Evolutionary conservation across 2,888 invertebrate genomes (phyloP), one percentile per base, ranked within the genome.

Genomic region (Protophormia terraenovae): DNA sequence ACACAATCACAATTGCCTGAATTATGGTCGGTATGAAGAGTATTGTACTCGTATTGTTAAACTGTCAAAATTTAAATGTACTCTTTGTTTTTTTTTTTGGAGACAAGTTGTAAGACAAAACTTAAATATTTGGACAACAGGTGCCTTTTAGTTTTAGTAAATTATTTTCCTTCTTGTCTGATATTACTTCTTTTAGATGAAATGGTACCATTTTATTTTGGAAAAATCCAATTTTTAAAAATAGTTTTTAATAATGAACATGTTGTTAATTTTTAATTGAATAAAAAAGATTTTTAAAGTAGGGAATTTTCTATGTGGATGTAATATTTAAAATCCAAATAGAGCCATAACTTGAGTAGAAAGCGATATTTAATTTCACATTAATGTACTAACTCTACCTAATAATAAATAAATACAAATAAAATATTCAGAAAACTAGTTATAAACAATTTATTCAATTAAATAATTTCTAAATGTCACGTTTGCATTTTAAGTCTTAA

Each of bases 51-150:
- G 71, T 64, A 72, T 76, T 79, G 75, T 64, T 79, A 83, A 69
- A 60, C 60, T 75, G 78, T 75, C 85, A 85, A 41, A 58, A 19
- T 64, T 58, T 66, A 19, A 72, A 72, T 81, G 66, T 47, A 66
- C 16, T 58, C 66, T 75, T 77, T n/a, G n/a, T 55, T 60, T 16
- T 55, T n/a, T n/a, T 16, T 0, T 8, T 22, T 22, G 2, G 27
- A 47, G 67, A 73, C 64, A 71, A 71, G 47, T 82, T 73, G 78
- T 76, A 85, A 79, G 64, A 79, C 50, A 78, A 69, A 75, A 69
- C 69, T 45, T 45, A 71, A 64, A 64, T 72, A 77, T 67, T 81
- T 71, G 19, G 16, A 38, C 45, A 82, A 64, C 82, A 82, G 82
- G 82, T 82, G 82, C 76, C 53, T 76, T 69, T 62, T 45, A 14